These are phyloP conservation scores for Brachyalestes nurse DNA, from an alignment of 2,797 vertebrate species.

Conservation along the genomic window DNA sequence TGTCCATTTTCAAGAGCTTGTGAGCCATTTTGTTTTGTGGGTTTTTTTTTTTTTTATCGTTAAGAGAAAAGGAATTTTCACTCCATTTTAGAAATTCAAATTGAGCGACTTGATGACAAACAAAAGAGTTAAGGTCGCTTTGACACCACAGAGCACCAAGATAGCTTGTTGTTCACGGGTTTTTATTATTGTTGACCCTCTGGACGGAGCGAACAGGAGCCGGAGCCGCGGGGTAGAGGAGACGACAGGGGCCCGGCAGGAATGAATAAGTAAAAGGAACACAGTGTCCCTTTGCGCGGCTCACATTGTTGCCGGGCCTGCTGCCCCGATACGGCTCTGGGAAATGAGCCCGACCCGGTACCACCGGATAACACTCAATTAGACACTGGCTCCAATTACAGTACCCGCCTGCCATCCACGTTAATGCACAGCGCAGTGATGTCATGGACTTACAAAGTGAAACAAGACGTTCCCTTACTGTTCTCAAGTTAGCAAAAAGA, in stretches of 20 bases:
- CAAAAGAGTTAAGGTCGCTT: not conserved
- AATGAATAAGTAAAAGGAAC: conserved; percentile 75
- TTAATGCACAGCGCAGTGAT: conserved; percentile 14
- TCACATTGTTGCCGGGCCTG: conserved; percentile 63
- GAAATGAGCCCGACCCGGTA: conserved; percentile 45
- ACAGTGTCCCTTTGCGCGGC: conserved; percentile 63
- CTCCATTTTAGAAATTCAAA: not conserved
- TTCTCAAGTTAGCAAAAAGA: not conserved
- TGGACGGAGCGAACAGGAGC: conserved; percentile 25
- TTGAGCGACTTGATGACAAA: not conserved
- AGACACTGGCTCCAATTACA: conserved; percentile 34
- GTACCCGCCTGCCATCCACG: conserved; percentile 24
- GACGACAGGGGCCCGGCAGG: conserved; percentile 35
- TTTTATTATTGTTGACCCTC: conserved; percentile 37
- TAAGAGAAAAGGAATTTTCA: not conserved
- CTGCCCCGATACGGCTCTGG: conserved; percentile 55
- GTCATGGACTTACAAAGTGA: conserved; percentile 24
- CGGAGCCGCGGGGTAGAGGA: conserved; percentile 34
- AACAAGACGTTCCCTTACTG: not conserved
- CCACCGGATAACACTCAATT: conserved; percentile 34
- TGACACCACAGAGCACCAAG: not conserved
- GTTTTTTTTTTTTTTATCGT: not conserved
- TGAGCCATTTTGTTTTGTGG: not conserved
- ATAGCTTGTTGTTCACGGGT: conserved; percentile 29
- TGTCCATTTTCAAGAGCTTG: not conserved